Base-by-base conservation (phyloP, 2,113 vertebrate species). In the Odocoileus hemionus region DNA sequence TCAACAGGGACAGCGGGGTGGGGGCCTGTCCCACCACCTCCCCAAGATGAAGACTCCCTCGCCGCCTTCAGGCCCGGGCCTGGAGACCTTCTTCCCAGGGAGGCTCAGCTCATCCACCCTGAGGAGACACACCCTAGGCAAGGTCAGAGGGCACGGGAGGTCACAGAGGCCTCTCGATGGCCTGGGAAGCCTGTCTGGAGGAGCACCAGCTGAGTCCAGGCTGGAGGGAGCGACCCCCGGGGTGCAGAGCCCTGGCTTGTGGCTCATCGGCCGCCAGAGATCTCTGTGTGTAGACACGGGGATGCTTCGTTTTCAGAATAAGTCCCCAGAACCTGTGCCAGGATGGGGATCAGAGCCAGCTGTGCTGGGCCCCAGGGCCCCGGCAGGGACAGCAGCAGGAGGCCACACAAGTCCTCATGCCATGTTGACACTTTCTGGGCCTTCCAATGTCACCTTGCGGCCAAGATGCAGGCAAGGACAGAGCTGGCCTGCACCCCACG, bases 1-100 rank as follows among this genome's bases (percentile, higher is more conserved):
- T 76, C 11, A 5, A 45, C 9, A 88, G 61, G 14, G 79, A 80
- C n/a, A 3, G 16, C 3, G 1, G 33, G 12, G 58, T 30, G 1
- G 0, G 16, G 55, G 30, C 36, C 21, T n/a, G 6, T 54, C 61
- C 70, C n/a, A 6, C 14, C 25, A 4, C 50, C 84, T 79, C 25
- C 10, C 2, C 50, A 17, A 23, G 76, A 52, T 0, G 30, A 47
- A 58, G 30, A 50, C 0, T 1, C 84, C 11, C 61, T 2, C 0
- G 30, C 84, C 17, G 8, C 1, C 47, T 60, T 45, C 14, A 11
- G 45, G 33, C 55, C 19, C 1, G 0, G 10, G 43, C 43, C 64
- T 52, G 26, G 61, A 23, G 19, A 70, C 58, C 9, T 36, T 74
- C 52, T 36, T 74, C 52, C 36, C 10, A 45, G 74, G 55, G 26